Percentiles rank a stretch among this genome's conserved stretches.
Conservation (phyloP, 2,888 invertebrate species). For the Nomada flava region DNA sequence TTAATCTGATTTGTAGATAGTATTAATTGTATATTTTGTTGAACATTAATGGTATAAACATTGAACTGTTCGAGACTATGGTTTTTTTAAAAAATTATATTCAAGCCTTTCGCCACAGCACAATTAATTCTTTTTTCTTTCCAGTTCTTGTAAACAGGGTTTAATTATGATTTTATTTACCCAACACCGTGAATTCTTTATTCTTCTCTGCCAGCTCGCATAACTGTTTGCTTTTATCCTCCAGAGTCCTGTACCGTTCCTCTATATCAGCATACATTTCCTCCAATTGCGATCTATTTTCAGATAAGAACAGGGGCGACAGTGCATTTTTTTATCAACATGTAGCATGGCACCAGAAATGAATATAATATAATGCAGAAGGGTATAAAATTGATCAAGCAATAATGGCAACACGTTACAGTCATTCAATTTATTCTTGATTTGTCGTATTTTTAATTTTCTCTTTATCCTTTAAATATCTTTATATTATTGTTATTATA, state of each 20-base stretch:
- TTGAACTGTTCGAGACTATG: not conserved
- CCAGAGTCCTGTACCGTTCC: slow-evolving; percentile 64
- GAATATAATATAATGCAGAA: no score
- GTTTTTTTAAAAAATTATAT: not conserved
- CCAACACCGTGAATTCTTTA: slow-evolving; percentile 39
- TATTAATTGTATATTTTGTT: not conserved
- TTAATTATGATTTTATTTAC: slow-evolving; percentile 7
- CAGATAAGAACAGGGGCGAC: no score
- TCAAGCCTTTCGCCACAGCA: not conserved
- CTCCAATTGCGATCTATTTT: slow-evolving; percentile 64
- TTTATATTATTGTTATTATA: no score
- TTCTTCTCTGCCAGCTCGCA: slow-evolving; percentile 66
- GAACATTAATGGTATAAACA: not conserved
- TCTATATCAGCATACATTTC: slow-evolving; percentile 54
- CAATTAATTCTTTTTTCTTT: no score
- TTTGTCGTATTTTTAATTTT: no score
- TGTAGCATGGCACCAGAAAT: no score
- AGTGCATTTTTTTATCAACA: no score
- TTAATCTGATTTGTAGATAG: not conserved
- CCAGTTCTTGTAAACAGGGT: no score
- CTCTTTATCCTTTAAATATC: no score
- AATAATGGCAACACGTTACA: no score
- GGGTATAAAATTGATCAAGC: no score
- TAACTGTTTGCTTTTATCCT: slow-evolving; percentile 70
- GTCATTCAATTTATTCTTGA: no score